Base-by-base conservation (phyloP, 2,113 vertebrate genomes). In the Mixornis gularis region DNA sequence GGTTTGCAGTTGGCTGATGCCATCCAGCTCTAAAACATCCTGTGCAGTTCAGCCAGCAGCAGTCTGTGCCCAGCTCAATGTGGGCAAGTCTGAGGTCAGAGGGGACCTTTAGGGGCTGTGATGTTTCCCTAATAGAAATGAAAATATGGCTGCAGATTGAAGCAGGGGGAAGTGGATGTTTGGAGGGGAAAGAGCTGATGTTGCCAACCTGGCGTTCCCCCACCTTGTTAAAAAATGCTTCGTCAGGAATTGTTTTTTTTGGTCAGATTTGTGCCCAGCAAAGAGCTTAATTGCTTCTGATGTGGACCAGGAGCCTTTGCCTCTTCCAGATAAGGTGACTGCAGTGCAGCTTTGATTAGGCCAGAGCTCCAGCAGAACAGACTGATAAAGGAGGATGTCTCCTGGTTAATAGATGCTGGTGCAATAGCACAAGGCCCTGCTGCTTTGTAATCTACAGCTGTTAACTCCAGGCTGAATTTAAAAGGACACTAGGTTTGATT, bases 131-230 rank as follows among this genome's bases (percentile, higher is more conserved):
- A 46, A 80, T 34, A 44, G 52, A 68, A 79, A 62, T 49, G 26
- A 79, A 89, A 64, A 11, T 38, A 25, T 1, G 56, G 15, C 49
- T 85, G n/a, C 25, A 68, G 44, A 12, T 13, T 21, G 25, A 6
- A 13, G 32, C 0, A 0, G 27, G 8, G 22, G 7, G 0, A 9
- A 64, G 7, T 13, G 5, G 3, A 3, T 8, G 15, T 30, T 40
- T 48, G 73, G 12, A 43, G 2, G 11, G 2, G 3, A 10, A 70
- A 48, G 56, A 82, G 13, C 26, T 17, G 16, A 34, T 49, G 8
- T 20, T 69, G 29, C 53, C 70, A 40, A 20, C 16, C 25, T 84
- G 52, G 18, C 5, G 1, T 58, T 80, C 56, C 49, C 72, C 49
- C 25, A 65, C n/a, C 29, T 64, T 74, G 65, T 58, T 12, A 4